Percentiles rank a stretch among this genome's conserved stretches.
Evolutionary conservation across 2,113 vertebrate species (phyloP).

Genomic region (Pygoscelis adeliae): DNA sequence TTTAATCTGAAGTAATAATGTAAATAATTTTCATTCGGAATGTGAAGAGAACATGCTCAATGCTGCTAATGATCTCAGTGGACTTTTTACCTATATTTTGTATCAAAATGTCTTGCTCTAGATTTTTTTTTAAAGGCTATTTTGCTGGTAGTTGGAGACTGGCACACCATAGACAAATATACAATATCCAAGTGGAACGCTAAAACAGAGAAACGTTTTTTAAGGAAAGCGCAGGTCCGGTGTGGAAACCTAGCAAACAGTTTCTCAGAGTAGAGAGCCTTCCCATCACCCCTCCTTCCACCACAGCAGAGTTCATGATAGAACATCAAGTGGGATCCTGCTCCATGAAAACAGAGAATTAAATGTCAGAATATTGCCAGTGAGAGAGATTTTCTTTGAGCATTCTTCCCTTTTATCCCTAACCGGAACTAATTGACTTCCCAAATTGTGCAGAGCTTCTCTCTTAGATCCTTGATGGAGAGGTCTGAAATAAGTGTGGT

Average conservation of each 20-base stretch:
- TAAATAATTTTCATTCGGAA: background rate
- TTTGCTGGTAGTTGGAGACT: background rate
- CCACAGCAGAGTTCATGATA: background rate
- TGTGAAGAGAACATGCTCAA: background rate
- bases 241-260: background rate
- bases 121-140: background rate
- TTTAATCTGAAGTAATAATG: background rate
- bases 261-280: background rate
- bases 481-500: background rate
- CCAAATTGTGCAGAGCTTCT: background rate
- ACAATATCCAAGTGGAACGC: accelerated
- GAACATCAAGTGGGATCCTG: background rate
- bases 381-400: background rate
- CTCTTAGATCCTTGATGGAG: background rate
- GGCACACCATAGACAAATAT: background rate
- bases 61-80: background rate
- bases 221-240: background rate
- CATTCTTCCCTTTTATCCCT: background rate
- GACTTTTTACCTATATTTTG: background rate
- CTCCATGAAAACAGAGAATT: background rate
- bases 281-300: background rate
- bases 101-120: background rate
- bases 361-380: background rate
- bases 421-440: background rate
- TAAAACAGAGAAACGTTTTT: background rate